phyloP scores from a whole-genome alignment of 1,140 invertebrate genomes.

The Achatina immaculata region DNA sequence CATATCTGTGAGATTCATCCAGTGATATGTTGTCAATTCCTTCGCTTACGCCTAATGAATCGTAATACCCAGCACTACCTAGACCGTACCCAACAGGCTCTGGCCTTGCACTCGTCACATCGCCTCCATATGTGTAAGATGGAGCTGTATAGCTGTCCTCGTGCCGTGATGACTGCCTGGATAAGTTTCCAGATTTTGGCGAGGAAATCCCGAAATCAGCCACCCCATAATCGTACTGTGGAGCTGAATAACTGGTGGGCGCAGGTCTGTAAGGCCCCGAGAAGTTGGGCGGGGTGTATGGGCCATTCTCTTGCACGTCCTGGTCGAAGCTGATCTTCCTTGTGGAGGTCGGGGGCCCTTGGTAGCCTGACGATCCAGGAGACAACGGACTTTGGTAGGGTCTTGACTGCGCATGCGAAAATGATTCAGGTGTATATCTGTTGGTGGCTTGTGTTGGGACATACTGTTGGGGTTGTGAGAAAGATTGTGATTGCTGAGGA shows the following conservation, averaged over 20 bases:
- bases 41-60: slow-evolving; percentile 9
- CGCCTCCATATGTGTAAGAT: slow-evolving; percentile 23
- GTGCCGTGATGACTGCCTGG: slow-evolving; percentile 23
- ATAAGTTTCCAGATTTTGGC: slow-evolving; percentile 15
- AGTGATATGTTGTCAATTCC: slow-evolving; percentile 31
- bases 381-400: slow-evolving; percentile 33
- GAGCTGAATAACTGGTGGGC: not conserved
- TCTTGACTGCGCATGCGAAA: not conserved
- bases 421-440: not conserved
- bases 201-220: slow-evolving; percentile 10
- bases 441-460: slow-evolving; percentile 26
- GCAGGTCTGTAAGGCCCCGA: not conserved
- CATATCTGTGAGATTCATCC: slow-evolving; percentile 19
- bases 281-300: slow-evolving; percentile 11
- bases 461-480: slow-evolving; percentile 28
- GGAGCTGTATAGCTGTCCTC: not conserved
- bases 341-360: slow-evolving; percentile 28
- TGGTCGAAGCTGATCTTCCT: slow-evolving; percentile 27
- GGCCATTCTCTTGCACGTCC: not conserved
- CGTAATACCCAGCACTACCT: not conserved
- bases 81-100: not conserved
- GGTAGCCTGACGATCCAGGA: slow-evolving; percentile 30
- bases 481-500: not conserved
- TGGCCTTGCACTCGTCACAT: slow-evolving; percentile 11
- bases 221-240: slow-evolving; percentile 7